These are phyloP conservation scores for Bovichtus variegatus DNA, from an alignment of 2,797 vertebrate species.

Conservation along the genomic window DNA sequence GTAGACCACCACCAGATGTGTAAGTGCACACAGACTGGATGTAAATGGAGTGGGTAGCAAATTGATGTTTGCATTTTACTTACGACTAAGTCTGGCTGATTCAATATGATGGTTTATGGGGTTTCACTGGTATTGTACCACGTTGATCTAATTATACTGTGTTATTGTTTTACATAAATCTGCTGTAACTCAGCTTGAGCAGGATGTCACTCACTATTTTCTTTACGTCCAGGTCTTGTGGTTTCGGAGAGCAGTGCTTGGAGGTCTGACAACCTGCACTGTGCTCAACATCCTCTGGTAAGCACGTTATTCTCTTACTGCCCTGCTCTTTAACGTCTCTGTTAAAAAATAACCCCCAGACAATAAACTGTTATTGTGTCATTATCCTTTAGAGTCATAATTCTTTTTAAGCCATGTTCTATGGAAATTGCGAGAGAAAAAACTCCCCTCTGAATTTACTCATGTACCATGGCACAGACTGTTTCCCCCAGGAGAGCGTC, in stretches of 20 bases:
- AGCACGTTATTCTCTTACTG: slow-evolving; percentile 20
- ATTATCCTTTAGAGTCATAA: neutral
- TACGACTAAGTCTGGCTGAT: neutral
- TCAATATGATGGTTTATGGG: neutral
- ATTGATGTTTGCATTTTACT: neutral
- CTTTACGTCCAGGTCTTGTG: slow-evolving; percentile 76
- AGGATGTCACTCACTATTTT: neutral
- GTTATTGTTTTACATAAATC: neutral
- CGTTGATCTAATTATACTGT: neutral
- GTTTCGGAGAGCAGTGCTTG: slow-evolving; percentile 80
- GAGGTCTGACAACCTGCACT: slow-evolving; percentile 80
- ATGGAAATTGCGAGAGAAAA: neutral
- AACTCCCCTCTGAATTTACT: neutral
- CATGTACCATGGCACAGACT: neutral
- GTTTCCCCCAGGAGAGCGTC: neutral
- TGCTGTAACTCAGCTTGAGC: neutral
- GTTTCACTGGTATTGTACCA: neutral
- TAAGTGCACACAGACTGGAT: neutral
- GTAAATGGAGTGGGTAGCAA: neutral
- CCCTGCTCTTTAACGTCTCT: neutral
- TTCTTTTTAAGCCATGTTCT: neutral
- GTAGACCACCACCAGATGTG: too few relatives aligned
- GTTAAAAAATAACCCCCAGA: neutral
- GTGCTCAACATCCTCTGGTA: slow-evolving; percentile 84
- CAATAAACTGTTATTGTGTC: neutral